Percentiles rank a stretch among this genome's conserved stretches.
Conservation (phyloP, 2,797 vertebrate genomes). For the Microcaecilia unicolor region DNA sequence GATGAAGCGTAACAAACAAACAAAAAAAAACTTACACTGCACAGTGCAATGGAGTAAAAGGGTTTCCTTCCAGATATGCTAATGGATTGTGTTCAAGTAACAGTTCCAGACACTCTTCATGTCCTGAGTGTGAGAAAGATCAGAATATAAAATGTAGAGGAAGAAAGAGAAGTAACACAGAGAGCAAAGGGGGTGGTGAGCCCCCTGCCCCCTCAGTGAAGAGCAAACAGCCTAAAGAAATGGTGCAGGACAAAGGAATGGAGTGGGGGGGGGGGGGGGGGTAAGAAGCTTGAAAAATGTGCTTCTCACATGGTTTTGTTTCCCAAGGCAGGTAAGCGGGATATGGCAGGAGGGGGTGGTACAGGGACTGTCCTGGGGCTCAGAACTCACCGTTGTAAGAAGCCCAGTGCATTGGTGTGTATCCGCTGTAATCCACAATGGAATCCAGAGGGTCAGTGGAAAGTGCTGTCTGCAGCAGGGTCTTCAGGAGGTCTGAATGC, state of each 20-base stretch:
- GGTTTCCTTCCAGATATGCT: slow-evolving; percentile 87
- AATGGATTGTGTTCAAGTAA: slow-evolving; percentile 97
- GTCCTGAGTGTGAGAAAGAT: slow-evolving; percentile 66
- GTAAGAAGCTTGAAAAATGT: too few species aligned
- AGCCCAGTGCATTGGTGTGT: slow-evolving; percentile 94
- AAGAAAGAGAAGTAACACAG: too few species aligned
- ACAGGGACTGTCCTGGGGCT: too few species aligned
- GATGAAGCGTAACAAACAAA: neutral
- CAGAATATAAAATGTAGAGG: neutral
- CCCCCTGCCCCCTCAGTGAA: too few species aligned
- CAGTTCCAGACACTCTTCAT: slow-evolving; percentile 97
- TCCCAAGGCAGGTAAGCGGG: neutral
- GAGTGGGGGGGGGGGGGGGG: too few species aligned
- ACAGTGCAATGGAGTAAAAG: slow-evolving; percentile 98
- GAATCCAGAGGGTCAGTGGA: slow-evolving; percentile 80
- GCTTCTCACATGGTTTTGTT: neutral
- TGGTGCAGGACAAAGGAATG: neutral
- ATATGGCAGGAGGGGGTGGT: too few species aligned
- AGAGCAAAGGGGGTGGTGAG: too few species aligned
- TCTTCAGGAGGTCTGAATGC: slow-evolving; percentile 71
- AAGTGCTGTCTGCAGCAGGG: slow-evolving; percentile 74
- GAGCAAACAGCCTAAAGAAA: too few species aligned
- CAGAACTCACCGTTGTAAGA: slow-evolving; percentile 86
- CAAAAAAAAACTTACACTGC: slow-evolving; percentile 92
- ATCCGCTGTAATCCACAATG: slow-evolving; percentile 86